Base-by-base conservation (phyloP, 2,797 vertebrate species). In the Trichosurus vulpecula region DNA sequence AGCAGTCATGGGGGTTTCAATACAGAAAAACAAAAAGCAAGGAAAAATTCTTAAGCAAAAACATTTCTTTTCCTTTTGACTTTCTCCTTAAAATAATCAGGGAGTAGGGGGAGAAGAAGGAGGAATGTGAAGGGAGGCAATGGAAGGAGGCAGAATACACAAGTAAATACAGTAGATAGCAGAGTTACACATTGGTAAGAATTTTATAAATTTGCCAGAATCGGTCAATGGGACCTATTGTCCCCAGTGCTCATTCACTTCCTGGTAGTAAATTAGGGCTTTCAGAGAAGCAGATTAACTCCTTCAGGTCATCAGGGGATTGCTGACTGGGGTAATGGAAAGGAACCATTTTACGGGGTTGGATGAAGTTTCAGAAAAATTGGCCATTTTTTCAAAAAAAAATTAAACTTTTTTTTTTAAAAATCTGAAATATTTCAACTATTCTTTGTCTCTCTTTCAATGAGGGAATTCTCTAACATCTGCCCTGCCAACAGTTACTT, bases 161-260 rank as follows among this genome's bases (percentile, higher is more conserved):
- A 90, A 30, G 56, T 91, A 93, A 95, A 54, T n/a, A 8, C 56
- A 91, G 81, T 25, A 51, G 52, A 92, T 51, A 35, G 0, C 53
- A 91, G 55, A 93, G 90, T 54, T 93, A 4, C 93, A 90, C 52
- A 0, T 90, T 97, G 92, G 87, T 1, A 96, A 54, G 95, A 95
- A 96, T 96, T 96, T 89, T 41, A 54, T 94, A 92, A 19, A 93
- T 92, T 96, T 96, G 6, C 29, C 92, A 95, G 5, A 52, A 96
- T 93, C 87, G 92, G 31, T 94, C 93, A 94, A 51, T 51, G 35
- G 55, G 3, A 1, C 91, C 10, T 55, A n/a, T 55, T 81, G 1
- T 51, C 61, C 12, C 16, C 52, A 27, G 47, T 56, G 12, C 61
- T 53, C 30, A 22, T 30, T 16, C 93, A 29, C 90, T 95, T 96